phyloP scores from a whole-genome alignment of 2,797 vertebrate species.

The Eremophila alpestris region DNA sequence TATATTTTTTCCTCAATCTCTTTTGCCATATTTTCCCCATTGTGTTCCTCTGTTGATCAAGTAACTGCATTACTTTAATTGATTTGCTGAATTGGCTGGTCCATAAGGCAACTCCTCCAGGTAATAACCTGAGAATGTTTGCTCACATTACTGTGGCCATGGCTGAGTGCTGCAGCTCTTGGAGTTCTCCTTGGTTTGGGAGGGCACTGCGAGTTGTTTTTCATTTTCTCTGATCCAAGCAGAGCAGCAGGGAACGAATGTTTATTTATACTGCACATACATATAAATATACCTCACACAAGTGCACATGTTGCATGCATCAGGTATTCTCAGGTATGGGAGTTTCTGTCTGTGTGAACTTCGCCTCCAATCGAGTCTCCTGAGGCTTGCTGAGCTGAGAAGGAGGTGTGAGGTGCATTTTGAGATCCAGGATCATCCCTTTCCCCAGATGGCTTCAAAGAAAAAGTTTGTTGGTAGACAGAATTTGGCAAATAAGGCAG shows the following conservation, averaged over 20 bases:
- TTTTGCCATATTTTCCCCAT: neutral
- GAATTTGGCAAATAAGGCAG: neutral
- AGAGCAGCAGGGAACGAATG: neutral
- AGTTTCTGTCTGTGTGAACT: neutral
- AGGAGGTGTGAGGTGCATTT: neutral
- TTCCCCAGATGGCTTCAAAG: neutral
- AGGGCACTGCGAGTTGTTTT: neutral
- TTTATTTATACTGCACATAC: neutral
- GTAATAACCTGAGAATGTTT: neutral
- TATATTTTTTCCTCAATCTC: neutral
- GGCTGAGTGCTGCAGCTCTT: neutral
- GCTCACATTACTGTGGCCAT: neutral
- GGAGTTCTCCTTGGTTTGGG: neutral
- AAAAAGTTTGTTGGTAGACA: neutral
- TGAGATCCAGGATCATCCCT: neutral
- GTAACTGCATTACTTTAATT: constrained; percentile 29
- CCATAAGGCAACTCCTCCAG: constrained; percentile 18
- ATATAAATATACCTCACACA: neutral
- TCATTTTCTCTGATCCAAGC: neutral
- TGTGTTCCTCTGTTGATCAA: constrained; percentile 11
- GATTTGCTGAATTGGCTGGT: constrained; percentile 22
- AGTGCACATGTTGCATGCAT: neutral
- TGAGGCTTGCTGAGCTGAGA: neutral
- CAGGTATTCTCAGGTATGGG: neutral
- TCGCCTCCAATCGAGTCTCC: neutral